phyloP scores from a whole-genome alignment of 2,797 vertebrate genomes.

The Cirrhinus molitorella region DNA sequence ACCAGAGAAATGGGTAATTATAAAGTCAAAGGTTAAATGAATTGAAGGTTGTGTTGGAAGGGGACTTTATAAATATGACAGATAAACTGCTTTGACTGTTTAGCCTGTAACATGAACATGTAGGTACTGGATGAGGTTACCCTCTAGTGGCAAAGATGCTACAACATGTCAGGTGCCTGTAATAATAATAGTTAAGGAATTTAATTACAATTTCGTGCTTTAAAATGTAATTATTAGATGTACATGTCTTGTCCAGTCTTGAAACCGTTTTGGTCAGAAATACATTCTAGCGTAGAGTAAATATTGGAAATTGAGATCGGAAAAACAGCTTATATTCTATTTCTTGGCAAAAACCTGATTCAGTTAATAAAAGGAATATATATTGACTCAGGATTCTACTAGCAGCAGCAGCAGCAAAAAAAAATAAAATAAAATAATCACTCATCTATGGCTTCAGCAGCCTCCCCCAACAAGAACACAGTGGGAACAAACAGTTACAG shows the following conservation, averaged over 20 bases:
- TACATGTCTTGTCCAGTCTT: too few species aligned
- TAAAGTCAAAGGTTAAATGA: not conserved
- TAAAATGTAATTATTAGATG: too few species aligned
- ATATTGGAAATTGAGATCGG: not conserved
- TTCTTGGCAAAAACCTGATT: not conserved
- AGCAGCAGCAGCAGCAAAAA: too few species aligned
- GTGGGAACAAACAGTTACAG: too few species aligned
- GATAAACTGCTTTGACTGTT: not conserved
- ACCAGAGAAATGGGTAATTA: not conserved
- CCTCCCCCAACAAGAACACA: too few species aligned
- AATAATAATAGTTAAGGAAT: too few species aligned
- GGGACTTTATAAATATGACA: not conserved
- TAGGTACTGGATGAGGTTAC: not conserved
- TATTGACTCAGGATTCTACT: not conserved
- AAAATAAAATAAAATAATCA: too few species aligned
- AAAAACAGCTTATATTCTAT: not conserved
- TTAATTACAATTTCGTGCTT: too few species aligned
- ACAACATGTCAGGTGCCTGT: not conserved
- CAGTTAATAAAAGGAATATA: not conserved
- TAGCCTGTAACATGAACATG: not conserved
- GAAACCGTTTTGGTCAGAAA: not conserved
- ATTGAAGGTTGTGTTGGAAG: not conserved
- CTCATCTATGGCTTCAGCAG: too few species aligned
- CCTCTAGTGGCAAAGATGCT: slow-evolving; percentile 20
- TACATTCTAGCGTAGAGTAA: not conserved